Evolutionary conservation across 2,113 vertebrate genomes (phyloP), one percentile per base, ranked within the genome.

Genomic region (Coracopsis vasa): DNA sequence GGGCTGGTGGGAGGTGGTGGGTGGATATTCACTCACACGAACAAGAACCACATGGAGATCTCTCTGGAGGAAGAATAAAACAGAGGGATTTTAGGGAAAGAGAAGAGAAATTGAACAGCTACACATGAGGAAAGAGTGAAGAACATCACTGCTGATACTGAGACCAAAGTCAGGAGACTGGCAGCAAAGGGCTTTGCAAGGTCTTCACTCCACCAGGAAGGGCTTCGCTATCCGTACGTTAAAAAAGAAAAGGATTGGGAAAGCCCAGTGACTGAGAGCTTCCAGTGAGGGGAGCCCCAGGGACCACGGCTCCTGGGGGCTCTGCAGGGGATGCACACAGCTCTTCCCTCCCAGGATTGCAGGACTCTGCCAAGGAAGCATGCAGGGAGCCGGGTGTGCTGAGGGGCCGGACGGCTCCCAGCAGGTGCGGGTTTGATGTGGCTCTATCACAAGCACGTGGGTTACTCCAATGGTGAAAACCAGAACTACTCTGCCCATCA

Each of bases 321-420:
- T 60, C 44, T 15, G 16, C 1, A 0, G 13, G 33, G 44, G 27
- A 25, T 15, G 37, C 54, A 61, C 17, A 5, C 1, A 4, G 39
- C 75, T 62, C 27, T 15, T 13, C 25, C 77, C 33, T n/a, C 13
- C 54, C 33, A n/a, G 33, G 33, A 58, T 4, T 58, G 54, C 54
- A 58, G 54, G 54, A n/a, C 54, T n/a, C 33, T n/a, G 54, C 54
- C 54, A 37, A n/a, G 42, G 80, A 11, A 44, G 21, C 1, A 2
- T 18, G 29, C 10, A 1, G 2, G 4, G 29, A 56, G 62, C 0
- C 0, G 14, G 39, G 11, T 12, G 13, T 8, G 25, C 1, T 0
- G 31, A 23, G 24, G 18, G 17, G 7, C 42, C 4, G 1, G 6
- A n/a, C 1, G 0, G 58, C 28, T 35, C 47, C 65, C 47, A 3